Base-by-base conservation (phyloP, 1,140 invertebrate genomes). In the Probaryconus sp. region DNA sequence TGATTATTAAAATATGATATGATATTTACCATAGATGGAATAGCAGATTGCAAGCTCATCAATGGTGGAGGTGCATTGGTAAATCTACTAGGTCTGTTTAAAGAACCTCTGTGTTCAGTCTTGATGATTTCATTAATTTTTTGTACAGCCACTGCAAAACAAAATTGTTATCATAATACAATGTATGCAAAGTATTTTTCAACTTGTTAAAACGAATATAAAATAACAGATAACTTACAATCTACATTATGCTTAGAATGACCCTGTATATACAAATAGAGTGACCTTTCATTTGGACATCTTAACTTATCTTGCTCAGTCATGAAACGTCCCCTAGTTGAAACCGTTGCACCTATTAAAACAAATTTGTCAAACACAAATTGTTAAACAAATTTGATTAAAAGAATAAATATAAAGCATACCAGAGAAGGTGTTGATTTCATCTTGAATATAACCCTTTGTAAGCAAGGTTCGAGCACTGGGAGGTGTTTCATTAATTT, bases 401-500 rank as follows among this genome's bases (percentile, higher is more conserved):
- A 20, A 13, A 17, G 14, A 4, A 24, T 7, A 24, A 7, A 24
- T 3, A 4, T 24, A 24, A 24, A 7, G 3, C 21, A 24, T 83
- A 88, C 85, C 86, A 67, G 87, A 89, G 61, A 84, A 88, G 11
- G 80, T 79, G 78, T 87, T 88, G 69, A 92, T 91, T 83, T 91
- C 90, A 82, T 92, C 91, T 72, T 92, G 91, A 24, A 89, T 91
- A 14, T 90, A 89, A 16, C 90, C 90, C 74, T 90, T 89, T 11
- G 91, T 92, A 31, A 92, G 84, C 47, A 91, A 84, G 55, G 91
- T 91, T 65, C 91, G 83, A 67, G 90, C 91, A 70, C 88, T 89
- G 10, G 90, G 85, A 35, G 90, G 90, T 24, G 89, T 90, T 87
- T 92, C 90, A 77, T 92, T 92, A 35, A 92, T 92, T 77, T 91